Evolutionary conservation across 2,888 invertebrate genomes (phyloP), one percentile per base, ranked within the genome.

Genomic region (Orthosia cruda): DNA sequence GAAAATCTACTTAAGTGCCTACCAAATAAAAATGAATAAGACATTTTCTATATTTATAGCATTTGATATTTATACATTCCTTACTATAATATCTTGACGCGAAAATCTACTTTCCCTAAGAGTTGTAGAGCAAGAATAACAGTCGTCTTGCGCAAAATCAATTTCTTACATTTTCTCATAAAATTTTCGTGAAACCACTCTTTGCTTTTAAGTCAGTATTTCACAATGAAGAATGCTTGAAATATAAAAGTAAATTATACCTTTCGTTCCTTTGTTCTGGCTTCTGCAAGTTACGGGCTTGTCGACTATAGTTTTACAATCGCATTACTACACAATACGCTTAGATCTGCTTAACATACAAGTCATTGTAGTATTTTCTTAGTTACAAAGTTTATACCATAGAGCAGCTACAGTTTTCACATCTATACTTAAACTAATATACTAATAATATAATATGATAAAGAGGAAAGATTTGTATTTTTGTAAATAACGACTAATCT

Each of bases 201-300:
- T 75, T 71, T 62, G 70, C 76, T 81, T 81, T 81, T 58, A 75
- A 63, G 61, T 64, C 63, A 55, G 45, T 75, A 68, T 75, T 75
- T 84, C 61, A 81, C 55, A 61, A 75, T 75, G 81, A 81, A 81
- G 75, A 64, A 84, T 81, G 67, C 16, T 71, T 61, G 57, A 65
- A 65, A 68, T 68, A 64, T 65, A 71, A 69, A 66, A 70, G 49
- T 61, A 61, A 20, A 54, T 71, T 71, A 40, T n/a, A 62, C 55
- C 57, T 81, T 59, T 59, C 16, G 62, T 59, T 81, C 55, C 74
- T 74, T 80, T 84, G 81, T 74, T 70, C 80, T 59, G 16, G 15
- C 23, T 49, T 50, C 32, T 49, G 12, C 57, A 65, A 59, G 50
- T 79, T 69, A 49, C 20, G 5, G 54, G 47, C 13, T 62, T 79